phyloP scores from a whole-genome alignment of 2,113 vertebrate species.

The Salvelinus sp. region DNA sequence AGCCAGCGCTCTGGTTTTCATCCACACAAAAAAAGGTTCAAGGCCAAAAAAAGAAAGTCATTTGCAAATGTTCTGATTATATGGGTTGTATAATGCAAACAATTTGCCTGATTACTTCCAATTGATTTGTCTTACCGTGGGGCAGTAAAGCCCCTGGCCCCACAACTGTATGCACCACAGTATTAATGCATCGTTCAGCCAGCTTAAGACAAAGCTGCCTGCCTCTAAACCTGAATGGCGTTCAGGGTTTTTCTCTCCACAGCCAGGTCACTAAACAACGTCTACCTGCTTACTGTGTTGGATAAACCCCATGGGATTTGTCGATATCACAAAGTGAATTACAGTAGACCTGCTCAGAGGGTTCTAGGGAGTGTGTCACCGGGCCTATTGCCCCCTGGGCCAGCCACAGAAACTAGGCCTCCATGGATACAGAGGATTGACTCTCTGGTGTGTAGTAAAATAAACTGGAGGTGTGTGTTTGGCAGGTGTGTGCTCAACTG shows the following conservation, averaged over 20 bases:
- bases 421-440: too few relatives aligned
- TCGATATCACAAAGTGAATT: conserved; percentile 69
- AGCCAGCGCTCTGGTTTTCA: neutral
- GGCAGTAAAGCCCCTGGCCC: neutral
- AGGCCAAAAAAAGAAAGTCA: conserved; percentile 59
- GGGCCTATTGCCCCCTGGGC: neutral
- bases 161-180: conserved; percentile 27
- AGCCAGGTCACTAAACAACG: conserved; percentile 52
- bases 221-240: conserved; percentile 34
- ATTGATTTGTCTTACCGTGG: conserved; percentile 75
- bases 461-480: neutral
- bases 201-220: conserved; percentile 69
- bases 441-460: too few relatives aligned
- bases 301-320: conserved; percentile 65
- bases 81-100: conserved; percentile 76
- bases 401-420: neutral
- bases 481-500: too few relatives aligned
- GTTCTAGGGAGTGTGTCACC: conserved; percentile 19
- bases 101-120: conserved; percentile 83
- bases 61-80: conserved; percentile 80
- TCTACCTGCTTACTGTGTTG: conserved; percentile 65
- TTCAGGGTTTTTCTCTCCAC: conserved; percentile 13
- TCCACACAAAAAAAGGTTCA: conserved; percentile 45
- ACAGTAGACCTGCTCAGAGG: conserved; percentile 64
- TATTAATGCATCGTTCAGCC: conserved; percentile 76